Percentiles rank a stretch among this genome's conserved stretches.
phyloP scores from a whole-genome alignment of 2,888 invertebrate genomes.

The Euphydryas editha region DNA sequence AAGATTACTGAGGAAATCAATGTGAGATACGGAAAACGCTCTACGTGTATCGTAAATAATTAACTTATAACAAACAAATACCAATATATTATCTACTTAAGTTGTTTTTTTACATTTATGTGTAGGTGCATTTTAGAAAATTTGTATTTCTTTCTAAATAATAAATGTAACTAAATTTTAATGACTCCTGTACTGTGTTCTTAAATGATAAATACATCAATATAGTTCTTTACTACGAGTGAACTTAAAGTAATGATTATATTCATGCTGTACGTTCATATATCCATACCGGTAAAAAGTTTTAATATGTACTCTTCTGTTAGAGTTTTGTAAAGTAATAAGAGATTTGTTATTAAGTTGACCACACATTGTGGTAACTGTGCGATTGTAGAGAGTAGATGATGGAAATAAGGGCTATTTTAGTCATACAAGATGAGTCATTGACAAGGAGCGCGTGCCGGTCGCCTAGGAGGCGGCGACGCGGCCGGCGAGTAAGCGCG shows the following conservation, averaged over 20 bases:
- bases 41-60: constrained; percentile 20
- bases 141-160: not conserved
- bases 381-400: constrained; percentile 36
- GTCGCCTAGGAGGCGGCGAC: constrained; percentile 52
- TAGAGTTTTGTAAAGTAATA: not conserved
- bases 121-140: too few relatives aligned
- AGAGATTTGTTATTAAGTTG: not conserved
- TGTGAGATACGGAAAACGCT: constrained; percentile 23
- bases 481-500: constrained; percentile 48
- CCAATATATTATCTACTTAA: not conserved
- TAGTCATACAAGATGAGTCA: constrained; percentile 59
- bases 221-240: not conserved
- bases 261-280: not conserved
- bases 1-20: constrained; percentile 43
- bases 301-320: not conserved
- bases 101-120: not conserved
- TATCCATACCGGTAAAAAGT: not conserved
- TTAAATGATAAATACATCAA: not conserved
- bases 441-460: constrained; percentile 60
- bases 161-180: too few relatives aligned
- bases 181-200: not conserved
- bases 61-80: constrained; percentile 4
- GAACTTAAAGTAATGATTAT: not conserved
- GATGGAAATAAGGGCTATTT: constrained; percentile 47
- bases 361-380: constrained; percentile 17